phyloP scores from a whole-genome alignment of 2,797 vertebrate species.

The Acrossocheilus fasciatus region DNA sequence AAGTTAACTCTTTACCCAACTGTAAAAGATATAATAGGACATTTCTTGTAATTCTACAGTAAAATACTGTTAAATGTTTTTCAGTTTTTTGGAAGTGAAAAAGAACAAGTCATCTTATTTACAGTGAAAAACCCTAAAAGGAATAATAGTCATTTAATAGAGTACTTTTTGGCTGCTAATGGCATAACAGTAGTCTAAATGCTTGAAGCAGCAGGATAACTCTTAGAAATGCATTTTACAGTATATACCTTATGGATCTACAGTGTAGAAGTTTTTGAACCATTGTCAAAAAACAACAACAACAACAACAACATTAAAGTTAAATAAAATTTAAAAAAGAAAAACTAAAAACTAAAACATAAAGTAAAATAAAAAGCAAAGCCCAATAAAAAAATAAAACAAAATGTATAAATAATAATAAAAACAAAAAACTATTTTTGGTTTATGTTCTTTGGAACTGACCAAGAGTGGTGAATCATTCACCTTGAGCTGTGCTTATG shows the following conservation, averaged over 20 bases:
- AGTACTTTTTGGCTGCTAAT: not conserved
- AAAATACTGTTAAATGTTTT: not conserved
- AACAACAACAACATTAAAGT: no score
- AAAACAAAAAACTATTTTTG: no score
- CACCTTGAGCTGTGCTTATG: conserved; percentile 16
- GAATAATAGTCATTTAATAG: not conserved
- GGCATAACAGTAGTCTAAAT: not conserved
- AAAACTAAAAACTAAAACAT: not conserved
- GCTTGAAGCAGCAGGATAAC: not conserved
- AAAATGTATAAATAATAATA: no score
- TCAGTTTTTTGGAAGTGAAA: not conserved
- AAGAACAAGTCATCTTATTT: not conserved
- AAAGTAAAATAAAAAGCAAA: not conserved
- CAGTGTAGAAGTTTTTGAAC: not conserved
- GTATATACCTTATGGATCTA: not conserved
- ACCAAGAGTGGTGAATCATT: conserved; percentile 30
- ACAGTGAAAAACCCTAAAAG: not conserved
- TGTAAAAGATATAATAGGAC: not conserved
- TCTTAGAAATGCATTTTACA: not conserved
- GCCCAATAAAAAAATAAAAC: not conserved
- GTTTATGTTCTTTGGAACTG: conserved; percentile 9
- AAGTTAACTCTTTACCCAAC: not conserved
- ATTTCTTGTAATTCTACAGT: not conserved
- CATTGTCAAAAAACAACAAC: not conserved
- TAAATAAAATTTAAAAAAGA: not conserved